A percentile compares a stretch with the other conserved stretches of the same genome.
Conservation (phyloP, 2,113 vertebrate species). For the Sorex araneus region DNA sequence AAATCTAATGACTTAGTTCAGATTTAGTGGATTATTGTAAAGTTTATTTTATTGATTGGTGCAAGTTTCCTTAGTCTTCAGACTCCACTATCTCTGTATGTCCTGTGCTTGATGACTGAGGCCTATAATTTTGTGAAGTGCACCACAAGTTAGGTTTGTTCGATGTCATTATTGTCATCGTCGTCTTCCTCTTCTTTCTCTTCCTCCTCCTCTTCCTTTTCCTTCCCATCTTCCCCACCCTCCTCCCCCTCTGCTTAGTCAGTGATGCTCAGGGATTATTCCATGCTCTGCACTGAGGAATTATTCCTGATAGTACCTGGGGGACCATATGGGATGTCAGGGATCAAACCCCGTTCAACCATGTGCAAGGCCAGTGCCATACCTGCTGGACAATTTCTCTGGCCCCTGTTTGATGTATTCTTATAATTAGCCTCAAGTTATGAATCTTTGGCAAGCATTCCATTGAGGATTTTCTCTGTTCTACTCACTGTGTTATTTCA, state of each 20-base stretch:
- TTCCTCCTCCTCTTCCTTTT: too few species aligned
- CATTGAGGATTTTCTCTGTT: background rate
- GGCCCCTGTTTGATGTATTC: too few species aligned
- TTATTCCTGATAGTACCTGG: too few species aligned
- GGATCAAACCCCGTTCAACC: too few species aligned
- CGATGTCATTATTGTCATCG: background rate
- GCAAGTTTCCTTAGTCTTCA: background rate
- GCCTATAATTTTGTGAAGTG: background rate
- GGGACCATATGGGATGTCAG: too few species aligned
- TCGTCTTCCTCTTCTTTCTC: background rate
- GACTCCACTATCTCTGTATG: background rate
- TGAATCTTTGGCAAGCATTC: background rate
- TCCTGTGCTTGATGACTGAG: background rate
- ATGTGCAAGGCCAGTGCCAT: too few species aligned
- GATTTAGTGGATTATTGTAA: background rate
- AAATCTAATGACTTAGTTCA: background rate
- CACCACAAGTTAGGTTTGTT: background rate
- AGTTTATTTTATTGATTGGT: background rate
- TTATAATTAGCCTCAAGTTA: background rate
- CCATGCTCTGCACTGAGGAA: too few species aligned
- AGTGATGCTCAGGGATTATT: too few species aligned
- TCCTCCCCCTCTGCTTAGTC: too few species aligned
- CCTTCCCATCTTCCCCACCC: too few species aligned
- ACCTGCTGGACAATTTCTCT: too few species aligned
- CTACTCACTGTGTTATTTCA: background rate